phyloP scores from a whole-genome alignment of 2,113 vertebrate genomes.

The Scomber colias region DNA sequence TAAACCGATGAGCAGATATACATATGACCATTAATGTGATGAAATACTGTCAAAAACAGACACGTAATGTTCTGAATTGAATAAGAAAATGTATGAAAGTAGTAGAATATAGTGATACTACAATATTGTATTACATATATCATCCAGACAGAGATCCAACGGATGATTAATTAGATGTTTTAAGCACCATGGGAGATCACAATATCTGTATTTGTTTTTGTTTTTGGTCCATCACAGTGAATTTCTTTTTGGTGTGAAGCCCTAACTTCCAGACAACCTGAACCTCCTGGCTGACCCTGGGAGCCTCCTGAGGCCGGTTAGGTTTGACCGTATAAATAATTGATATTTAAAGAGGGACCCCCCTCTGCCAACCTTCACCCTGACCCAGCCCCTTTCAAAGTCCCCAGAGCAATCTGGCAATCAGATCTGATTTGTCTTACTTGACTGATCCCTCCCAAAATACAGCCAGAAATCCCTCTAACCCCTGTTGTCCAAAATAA shows the following conservation, averaged over 20 bases:
- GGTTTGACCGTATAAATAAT: slow-evolving; percentile 80
- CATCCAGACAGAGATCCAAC: not conserved
- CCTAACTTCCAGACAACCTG: slow-evolving; percentile 58
- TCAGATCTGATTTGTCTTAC: slow-evolving; percentile 86
- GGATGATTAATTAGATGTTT: not conserved
- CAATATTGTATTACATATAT: too few species aligned
- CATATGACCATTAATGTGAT: too few species aligned
- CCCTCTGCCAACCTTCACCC: slow-evolving; percentile 63
- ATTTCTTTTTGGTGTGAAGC: slow-evolving; percentile 8
- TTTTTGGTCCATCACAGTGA: not conserved
- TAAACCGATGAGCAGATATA: too few species aligned
- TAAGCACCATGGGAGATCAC: not conserved
- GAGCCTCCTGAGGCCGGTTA: slow-evolving; percentile 47
- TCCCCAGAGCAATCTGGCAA: slow-evolving; percentile 80
- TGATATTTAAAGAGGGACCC: slow-evolving; percentile 85
- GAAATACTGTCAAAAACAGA: too few species aligned
- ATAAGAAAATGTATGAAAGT: not conserved
- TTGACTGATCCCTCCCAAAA: slow-evolving; percentile 78
- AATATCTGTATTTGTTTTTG: not conserved
- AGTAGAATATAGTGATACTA: too few species aligned
- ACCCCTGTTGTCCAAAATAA: slow-evolving; percentile 31
- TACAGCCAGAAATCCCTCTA: slow-evolving; percentile 14
- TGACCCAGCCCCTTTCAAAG: slow-evolving; percentile 53
- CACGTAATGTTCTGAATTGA: too few species aligned
- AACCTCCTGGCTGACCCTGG: slow-evolving; percentile 51